Conservation (phyloP, 2,113 vertebrate genomes). For the Chauna torquata region DNA sequence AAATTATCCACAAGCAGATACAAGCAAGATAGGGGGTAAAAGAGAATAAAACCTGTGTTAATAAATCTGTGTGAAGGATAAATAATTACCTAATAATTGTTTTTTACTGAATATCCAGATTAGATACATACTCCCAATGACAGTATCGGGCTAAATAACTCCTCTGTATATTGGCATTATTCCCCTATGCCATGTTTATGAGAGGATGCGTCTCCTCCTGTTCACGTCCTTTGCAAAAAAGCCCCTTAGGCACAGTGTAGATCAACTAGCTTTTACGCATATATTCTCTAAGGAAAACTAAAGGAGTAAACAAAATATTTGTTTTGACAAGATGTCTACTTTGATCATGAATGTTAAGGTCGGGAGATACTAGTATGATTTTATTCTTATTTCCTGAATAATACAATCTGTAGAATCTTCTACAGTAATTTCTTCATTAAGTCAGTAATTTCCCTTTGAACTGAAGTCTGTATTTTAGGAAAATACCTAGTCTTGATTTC, state of each 20-base stretch:
- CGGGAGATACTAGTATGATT: background rate
- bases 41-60: background rate
- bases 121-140: background rate
- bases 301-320: constrained; percentile 18
- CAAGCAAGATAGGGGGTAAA: background rate
- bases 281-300: background rate
- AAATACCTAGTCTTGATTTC: background rate
- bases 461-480: background rate
- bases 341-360: constrained; percentile 10
- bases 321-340: constrained; percentile 4
- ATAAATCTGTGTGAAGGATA: background rate
- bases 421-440: background rate
- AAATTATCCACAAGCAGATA: background rate
- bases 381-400: background rate
- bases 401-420: background rate
- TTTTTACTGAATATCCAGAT: background rate
- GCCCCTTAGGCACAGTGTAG: background rate
- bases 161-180: background rate
- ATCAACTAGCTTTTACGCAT: background rate
- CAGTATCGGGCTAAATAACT: background rate
- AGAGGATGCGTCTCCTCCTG: background rate
- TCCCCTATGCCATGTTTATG: background rate
- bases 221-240: background rate
- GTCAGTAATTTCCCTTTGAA: background rate
- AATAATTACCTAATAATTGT: background rate